These are phyloP conservation scores for Mus spretus DNA, from an alignment of 2,797 vertebrate genomes.

Conservation along the genomic window DNA sequence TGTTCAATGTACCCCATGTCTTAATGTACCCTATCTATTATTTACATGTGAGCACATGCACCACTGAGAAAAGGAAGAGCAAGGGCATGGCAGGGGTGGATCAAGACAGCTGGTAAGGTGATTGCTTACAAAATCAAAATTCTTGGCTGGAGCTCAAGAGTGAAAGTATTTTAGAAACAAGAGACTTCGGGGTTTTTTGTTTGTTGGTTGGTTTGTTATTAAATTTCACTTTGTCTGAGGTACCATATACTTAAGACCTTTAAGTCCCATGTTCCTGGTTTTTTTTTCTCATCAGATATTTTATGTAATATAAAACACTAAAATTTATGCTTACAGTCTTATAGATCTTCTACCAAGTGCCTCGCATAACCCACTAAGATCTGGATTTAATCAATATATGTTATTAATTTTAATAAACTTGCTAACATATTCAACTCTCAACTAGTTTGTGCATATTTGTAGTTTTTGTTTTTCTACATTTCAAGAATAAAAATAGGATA, in stretches of 20 bases:
- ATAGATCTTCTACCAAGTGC: background rate
- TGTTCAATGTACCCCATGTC: constrained; percentile 61
- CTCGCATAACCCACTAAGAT: background rate
- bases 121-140: constrained; percentile 72
- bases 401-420: background rate
- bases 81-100: constrained; percentile 63
- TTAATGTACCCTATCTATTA: constrained; percentile 78
- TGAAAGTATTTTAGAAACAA: constrained; percentile 61
- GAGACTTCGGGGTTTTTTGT: background rate
- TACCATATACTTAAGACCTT: background rate
- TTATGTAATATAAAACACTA: background rate
- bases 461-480: background rate
- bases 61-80: constrained; percentile 60
- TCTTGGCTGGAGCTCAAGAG: constrained; percentile 23
- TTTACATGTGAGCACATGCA: constrained; percentile 67
- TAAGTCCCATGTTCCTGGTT: background rate
- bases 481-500: background rate
- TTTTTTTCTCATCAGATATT: background rate
- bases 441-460: background rate
- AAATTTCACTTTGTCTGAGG: constrained; percentile 6
- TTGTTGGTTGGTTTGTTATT: background rate
- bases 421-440: background rate
- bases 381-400: background rate
- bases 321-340: background rate
- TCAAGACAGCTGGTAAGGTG: constrained; percentile 56